Evolutionary conservation across 2,888 invertebrate species (phyloP), one percentile per base, ranked within the genome.

Genomic region (Atrina japonica): DNA sequence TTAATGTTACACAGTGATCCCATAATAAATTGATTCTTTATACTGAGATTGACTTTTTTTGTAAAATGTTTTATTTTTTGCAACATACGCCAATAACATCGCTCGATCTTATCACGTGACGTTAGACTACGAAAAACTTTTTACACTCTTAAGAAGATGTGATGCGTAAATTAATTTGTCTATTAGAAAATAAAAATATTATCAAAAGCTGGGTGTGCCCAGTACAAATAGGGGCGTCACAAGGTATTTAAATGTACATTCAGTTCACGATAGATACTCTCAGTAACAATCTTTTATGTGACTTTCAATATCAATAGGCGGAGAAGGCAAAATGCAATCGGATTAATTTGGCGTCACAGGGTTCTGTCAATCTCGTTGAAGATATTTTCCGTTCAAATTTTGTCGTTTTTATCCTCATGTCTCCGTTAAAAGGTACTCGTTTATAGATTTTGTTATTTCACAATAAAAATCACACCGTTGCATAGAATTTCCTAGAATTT

Each of bases 161-260:
- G 49, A 61, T 43, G 49, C 61, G 49, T 47, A 11, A 23, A 18
- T 27, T 29, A n/a, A 61, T 49, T 30, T 47, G 49, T 61, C 21
- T 27, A 16, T 29, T 27, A 61, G 45, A 29, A 61, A 61, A 43
- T 43, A 18, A 30, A 30, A 41, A 30, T 30, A 35, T 23, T 49
- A 61, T 61, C 61, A 61, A 61, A n/a, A 21, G 30, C 14, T 5
- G 30, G 61, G 61, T 43, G 61, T 47, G 61, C 18, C 18, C 21
- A 21, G 18, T 49, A 61, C 61, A 61, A 61, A 61, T 27, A 49
- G 49, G 29, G 61, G 61, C 61, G 61, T 47, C 21, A 49, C 49
- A 5, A 52, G 23, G 52, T 25, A 52, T 52, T 52, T 52, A 52
- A 21, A 21, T 52, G n/a, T n/a, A 25, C 52, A 52, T 52, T 21